Base-by-base conservation (phyloP, 2,797 vertebrate genomes). In the Catostomus latipinnis region DNA sequence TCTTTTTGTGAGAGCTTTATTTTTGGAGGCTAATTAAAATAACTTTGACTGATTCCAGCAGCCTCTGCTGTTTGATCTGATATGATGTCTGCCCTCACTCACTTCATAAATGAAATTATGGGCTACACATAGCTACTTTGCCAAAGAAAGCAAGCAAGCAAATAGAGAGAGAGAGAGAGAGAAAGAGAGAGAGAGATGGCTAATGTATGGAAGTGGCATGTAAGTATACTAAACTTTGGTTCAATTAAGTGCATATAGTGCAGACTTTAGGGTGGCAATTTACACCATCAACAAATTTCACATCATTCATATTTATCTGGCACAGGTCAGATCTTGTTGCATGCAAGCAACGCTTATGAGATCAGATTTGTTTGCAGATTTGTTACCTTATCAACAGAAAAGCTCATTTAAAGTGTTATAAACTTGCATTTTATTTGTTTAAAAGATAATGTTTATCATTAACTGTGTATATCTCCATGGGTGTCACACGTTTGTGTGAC, bases 21-120 rank as follows among this genome's bases (percentile, higher is more conserved):
- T 80, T 83, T 76, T 50, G 22, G 53, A 56, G 22, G 10, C 16
- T 71, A 67, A 67, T 77, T 74, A 71, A 86, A 81, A 74, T 43
- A 34, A 16, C 58, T 66, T 63, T 82, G 76, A 63, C 71, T 53
- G 71, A 76, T 71, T 50, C 18, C 50, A 68, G 60, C 14, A 13
- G 54, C 14, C 12, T 60, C 49, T 57, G 18, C 11, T 14, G 58
- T 75, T 75, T 74, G 62, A 79, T 76, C 71, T 67, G 14, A 48
- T 71, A 52, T 13, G 12, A 46, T 53, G 85, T 81, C 66, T 83
- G 43, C n/a, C 58, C 58, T 62, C 14, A 14, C 34, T 70, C 57
- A 49, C 10, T 14, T 14, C 69, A 63, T 8, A 57, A 60, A 77
- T 70, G 1, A 72, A 81, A 70, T 70, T 22, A 69, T 34, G 46